Conservation (phyloP, 2,888 invertebrate species). For the Smittia sp. region DNA sequence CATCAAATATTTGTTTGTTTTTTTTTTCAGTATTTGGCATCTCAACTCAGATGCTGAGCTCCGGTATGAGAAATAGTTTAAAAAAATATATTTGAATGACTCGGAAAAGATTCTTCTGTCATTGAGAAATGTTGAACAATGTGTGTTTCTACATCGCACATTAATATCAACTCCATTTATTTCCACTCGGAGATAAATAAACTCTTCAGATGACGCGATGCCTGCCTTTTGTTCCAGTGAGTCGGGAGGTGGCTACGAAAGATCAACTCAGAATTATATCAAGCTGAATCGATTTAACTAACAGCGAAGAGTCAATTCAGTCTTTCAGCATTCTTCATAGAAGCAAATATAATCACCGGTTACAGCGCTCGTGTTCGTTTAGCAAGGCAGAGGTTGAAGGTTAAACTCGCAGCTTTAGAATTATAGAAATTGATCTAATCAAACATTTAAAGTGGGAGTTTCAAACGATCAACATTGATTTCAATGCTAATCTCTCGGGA, state of each 20-base stretch:
- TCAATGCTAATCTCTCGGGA: background rate
- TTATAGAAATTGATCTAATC: slow-evolving; percentile 39
- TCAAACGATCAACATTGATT: background rate
- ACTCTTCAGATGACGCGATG: slow-evolving; percentile 20
- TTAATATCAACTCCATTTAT: slow-evolving; percentile 7
- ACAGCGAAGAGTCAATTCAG: background rate
- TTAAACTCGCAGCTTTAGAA: slow-evolving; percentile 14
- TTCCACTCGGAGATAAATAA: slow-evolving; percentile 1
- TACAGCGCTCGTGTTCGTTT: slow-evolving; percentile 9
- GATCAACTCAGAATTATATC: slow-evolving; percentile 24
- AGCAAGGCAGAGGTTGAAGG: slow-evolving; percentile 7
- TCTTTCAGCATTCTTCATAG: background rate
- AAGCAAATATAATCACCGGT: slow-evolving; percentile 14
- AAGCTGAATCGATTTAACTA: background rate
- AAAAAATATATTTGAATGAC: slow-evolving; percentile 14
- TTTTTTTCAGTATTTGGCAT: slow-evolving; percentile 7
- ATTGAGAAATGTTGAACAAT: slow-evolving; percentile 41
- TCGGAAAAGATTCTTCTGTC: slow-evolving; percentile 24
- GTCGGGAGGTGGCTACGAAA: background rate
- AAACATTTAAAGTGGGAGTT: slow-evolving; percentile 26
- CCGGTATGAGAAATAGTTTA: slow-evolving; percentile 23
- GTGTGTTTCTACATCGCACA: slow-evolving; percentile 25
- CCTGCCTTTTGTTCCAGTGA: slow-evolving; percentile 11
- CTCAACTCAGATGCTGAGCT: background rate
- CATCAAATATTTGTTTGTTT: slow-evolving; percentile 27